phyloP scores from a whole-genome alignment of 2,113 vertebrate species.

The Lophura nycthemera region DNA sequence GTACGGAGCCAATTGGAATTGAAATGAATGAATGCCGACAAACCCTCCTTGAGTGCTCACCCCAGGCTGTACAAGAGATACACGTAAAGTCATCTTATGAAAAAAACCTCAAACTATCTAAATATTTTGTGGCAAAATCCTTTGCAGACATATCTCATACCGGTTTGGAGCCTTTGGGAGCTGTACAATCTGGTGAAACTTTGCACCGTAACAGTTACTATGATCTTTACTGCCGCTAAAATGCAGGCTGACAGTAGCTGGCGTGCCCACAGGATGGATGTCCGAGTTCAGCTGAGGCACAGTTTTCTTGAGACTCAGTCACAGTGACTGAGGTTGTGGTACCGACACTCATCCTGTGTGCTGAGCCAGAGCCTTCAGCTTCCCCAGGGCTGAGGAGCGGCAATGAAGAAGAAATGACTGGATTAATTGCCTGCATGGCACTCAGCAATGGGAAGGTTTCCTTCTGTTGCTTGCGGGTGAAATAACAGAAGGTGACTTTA shows the following conservation, averaged over 20 bases:
- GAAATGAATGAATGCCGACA: neutral
- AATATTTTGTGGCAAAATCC: conserved; percentile 1
- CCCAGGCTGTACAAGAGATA: neutral
- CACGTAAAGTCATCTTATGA: neutral
- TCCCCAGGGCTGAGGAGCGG: neutral
- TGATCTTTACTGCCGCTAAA: accelerated
- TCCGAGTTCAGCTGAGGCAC: neutral
- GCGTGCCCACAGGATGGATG: neutral
- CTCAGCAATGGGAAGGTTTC: neutral
- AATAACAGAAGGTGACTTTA: neutral
- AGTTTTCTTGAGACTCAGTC: neutral
- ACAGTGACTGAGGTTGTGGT: neutral
- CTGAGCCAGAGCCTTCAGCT: neutral
- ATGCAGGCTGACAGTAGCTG: neutral
- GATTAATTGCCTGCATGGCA: neutral
- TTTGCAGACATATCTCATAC: neutral
- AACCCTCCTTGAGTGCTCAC: neutral
- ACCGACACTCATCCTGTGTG: neutral
- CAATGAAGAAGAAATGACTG: neutral
- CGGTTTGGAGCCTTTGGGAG: neutral
- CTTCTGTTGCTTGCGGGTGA: neutral
- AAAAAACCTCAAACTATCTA: neutral
- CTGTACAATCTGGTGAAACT: neutral
- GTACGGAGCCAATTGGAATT: neutral
- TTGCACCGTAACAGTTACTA: neutral